A percentile compares a stretch with the other conserved stretches of the same genome.
Conservation (phyloP, 1,140 invertebrate species). For the Panagrolaimus sp. region DNA sequence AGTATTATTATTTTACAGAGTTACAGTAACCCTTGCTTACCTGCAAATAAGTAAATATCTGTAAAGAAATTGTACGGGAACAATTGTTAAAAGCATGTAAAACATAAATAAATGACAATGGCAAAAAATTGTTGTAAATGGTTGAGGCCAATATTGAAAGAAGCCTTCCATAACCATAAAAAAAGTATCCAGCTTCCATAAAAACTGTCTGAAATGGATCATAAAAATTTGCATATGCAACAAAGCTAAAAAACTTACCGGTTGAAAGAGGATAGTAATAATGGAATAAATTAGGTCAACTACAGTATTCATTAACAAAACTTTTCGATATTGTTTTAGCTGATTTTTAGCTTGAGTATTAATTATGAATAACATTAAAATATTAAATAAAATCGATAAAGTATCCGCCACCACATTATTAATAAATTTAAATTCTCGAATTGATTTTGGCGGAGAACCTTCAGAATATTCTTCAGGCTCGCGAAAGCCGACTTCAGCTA, state of each 20-base stretch:
- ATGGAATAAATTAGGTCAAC: not conserved
- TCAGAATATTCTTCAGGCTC: no score
- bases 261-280: not conserved
- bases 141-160: not conserved
- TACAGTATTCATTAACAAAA: not conserved
- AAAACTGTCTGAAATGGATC: no score
- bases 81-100: not conserved
- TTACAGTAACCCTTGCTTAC: not conserved
- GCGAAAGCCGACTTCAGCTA: no score
- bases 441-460: not conserved
- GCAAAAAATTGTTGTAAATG: not conserved
- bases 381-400: not conserved
- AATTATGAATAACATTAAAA: not conserved
- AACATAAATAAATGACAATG: not conserved
- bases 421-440: conserved; percentile 7
- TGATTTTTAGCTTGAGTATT: conserved; percentile 2
- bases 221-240: no score
- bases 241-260: not conserved
- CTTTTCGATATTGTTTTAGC: conserved; percentile 12
- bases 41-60: conserved; percentile 7
- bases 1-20: no score
- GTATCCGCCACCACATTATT: conserved; percentile 2
- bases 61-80: not conserved
- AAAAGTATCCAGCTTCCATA: not conserved
- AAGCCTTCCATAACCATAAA: not conserved